phyloP scores from a whole-genome alignment of 2,888 invertebrate species.

The Andrena haemorrhoa region DNA sequence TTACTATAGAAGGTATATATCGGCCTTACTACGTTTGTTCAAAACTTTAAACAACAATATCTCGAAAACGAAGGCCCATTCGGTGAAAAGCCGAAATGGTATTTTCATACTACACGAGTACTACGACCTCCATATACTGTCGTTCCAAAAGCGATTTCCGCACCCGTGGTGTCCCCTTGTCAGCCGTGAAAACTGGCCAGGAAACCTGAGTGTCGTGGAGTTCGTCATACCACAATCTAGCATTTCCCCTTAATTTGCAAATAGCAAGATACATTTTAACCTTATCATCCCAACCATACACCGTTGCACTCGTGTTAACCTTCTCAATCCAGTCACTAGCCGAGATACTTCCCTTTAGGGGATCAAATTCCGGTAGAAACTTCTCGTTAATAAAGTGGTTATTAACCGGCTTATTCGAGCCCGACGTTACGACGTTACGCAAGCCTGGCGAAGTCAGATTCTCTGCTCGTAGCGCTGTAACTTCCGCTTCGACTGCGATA shows the following conservation, averaged over 20 bases:
- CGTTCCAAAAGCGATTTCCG: too few relatives aligned
- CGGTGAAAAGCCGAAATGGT: too few relatives aligned
- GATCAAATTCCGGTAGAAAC: constrained; percentile 5
- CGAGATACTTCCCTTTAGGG: background rate
- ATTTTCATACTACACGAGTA: too few relatives aligned
- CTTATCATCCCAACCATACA: background rate
- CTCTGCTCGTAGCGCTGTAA: background rate
- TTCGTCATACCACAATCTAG: background rate
- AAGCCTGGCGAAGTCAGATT: background rate
- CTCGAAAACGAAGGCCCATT: too few relatives aligned
- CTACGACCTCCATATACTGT: too few relatives aligned
- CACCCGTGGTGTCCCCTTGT: too few relatives aligned
- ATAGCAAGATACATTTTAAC: background rate
- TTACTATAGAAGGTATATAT: too few relatives aligned
- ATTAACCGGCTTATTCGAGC: background rate
- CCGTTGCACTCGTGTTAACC: background rate
- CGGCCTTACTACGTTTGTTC: too few relatives aligned
- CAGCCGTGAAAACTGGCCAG: background rate
- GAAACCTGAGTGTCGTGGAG: background rate
- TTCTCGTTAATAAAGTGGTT: background rate
- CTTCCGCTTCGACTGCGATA: background rate
- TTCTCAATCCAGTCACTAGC: background rate
- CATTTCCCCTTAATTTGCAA: constrained; percentile 3
- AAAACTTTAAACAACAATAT: too few relatives aligned
- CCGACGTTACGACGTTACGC: background rate